Base-by-base conservation (phyloP, 1,140 invertebrate species). In the Dryas iulia region DNA sequence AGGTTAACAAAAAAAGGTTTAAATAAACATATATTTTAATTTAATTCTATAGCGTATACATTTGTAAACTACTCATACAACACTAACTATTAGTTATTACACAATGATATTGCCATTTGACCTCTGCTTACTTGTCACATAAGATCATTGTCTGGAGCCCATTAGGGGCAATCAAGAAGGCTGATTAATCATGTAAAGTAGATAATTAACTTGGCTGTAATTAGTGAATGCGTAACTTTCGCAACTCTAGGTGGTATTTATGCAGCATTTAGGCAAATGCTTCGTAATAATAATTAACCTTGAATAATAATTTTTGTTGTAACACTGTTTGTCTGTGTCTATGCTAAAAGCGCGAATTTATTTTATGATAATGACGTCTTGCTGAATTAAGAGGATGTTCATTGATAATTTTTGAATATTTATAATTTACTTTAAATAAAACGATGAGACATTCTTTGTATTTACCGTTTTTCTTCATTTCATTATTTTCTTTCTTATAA, bases 141-240 rank as follows among this genome's bases (percentile, higher is more conserved):
- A 54, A 54, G 53, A 54, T 25, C 53, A 25, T 54, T 54, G 53
- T 54, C 53, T 54, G 12, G 5, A 26, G 3, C 61, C 47, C 52
- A 56, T 56, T 63, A 63, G 61, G 2, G 21, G 52, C 28, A 54
- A 63, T 63, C 61, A 33, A 63, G 61, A 31, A 63, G 25, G 61
- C 61, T 63, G 25, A 63, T 56, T 63, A 63, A 63, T 63, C 52
- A 56, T 63, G 30, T 52, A 63, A 33, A 54, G 26, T 63, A 54
- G 24, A 11, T 24, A 30, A 26, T 62, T 62, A 25, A 54, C 53
- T 54, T 24, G 3, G 3, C 10, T 25, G 53, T 12, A 25, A 54
- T 54, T 54, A 47, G 7, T 21, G 39, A 47, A 47, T 14, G 39
- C 5, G 39, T 47, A 47, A 47, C 39, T 47, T 47, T 47, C 39